phyloP scores from a whole-genome alignment of 2,888 invertebrate genomes.

The Limnephilus rhombicus region DNA sequence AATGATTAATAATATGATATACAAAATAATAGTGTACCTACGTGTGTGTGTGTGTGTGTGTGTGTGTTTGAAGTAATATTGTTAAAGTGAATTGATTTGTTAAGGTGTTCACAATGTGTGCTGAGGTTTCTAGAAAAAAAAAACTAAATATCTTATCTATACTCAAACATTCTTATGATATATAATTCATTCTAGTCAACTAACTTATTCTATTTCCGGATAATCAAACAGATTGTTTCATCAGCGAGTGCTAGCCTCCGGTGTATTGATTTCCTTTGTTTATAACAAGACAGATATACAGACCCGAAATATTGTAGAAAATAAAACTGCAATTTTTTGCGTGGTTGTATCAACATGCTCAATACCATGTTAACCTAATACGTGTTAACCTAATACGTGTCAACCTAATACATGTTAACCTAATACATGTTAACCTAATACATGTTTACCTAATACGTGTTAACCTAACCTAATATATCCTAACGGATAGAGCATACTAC shows the following conservation, averaged over 20 bases:
- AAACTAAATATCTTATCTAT: neutral
- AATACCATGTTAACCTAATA: neutral
- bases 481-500: neutral
- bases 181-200: neutral
- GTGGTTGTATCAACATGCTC: neutral
- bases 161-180: constrained; percentile 21
- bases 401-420: neutral
- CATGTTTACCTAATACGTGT: neutral
- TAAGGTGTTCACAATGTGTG: constrained; percentile 9
- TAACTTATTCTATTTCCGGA: neutral
- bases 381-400: neutral
- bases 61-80: neutral
- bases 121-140: constrained; percentile 7
- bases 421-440: neutral
- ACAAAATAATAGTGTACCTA: neutral
- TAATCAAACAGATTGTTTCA: neutral
- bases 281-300: neutral
- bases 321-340: neutral
- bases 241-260: neutral
- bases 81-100: constrained; percentile 33
- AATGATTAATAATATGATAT: constrained; percentile 27
- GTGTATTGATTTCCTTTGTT: neutral
- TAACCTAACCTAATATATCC: neutral
- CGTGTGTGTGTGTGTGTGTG: neutral
- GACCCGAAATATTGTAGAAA: no score